Evolutionary conservation across 35 echinoderm and acorn worm genomes (phyloP).

Genomic region (Amphiura filiformis): DNA sequence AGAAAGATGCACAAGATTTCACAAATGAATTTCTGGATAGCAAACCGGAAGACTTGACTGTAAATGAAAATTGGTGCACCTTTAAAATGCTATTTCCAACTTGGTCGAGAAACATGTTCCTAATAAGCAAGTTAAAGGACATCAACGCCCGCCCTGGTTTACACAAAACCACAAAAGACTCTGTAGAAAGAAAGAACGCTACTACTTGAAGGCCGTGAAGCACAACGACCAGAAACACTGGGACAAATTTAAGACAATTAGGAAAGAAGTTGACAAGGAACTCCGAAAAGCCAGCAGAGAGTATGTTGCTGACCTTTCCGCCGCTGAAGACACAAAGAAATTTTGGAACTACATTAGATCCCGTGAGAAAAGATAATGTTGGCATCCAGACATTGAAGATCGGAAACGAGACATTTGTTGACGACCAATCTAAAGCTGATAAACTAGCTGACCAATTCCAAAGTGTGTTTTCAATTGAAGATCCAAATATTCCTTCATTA

Average conservation of each 20-base stretch:
- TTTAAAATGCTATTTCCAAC: neutral
- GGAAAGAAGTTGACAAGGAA: slow-evolving; percentile 19
- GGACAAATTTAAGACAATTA: neutral
- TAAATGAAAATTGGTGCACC: slow-evolving; percentile 15
- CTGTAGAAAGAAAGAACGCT: slow-evolving; percentile 11
- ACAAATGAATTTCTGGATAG: neutral
- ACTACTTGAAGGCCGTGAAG: slow-evolving; percentile 2
- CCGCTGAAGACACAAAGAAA: neutral
- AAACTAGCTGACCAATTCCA: slow-evolving; percentile 1
- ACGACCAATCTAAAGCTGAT: neutral
- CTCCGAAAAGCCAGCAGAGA: slow-evolving; percentile 9
- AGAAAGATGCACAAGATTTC: neutral
- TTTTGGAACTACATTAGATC: neutral
- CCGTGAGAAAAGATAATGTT: neutral
- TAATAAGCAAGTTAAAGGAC: slow-evolving; percentile 7
- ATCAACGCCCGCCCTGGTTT: slow-evolving; percentile 22
- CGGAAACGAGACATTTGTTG: neutral
- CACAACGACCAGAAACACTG: neutral
- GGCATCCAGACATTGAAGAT: neutral
- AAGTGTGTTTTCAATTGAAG: slow-evolving; percentile 11
- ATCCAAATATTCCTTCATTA: neutral
- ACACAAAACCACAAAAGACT: slow-evolving; percentile 18
- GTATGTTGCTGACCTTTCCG: neutral
- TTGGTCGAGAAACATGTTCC: slow-evolving; percentile 26
- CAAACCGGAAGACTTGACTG: neutral